Conservation (phyloP, 2,113 vertebrate species). For the Osmerus eperlanus region DNA sequence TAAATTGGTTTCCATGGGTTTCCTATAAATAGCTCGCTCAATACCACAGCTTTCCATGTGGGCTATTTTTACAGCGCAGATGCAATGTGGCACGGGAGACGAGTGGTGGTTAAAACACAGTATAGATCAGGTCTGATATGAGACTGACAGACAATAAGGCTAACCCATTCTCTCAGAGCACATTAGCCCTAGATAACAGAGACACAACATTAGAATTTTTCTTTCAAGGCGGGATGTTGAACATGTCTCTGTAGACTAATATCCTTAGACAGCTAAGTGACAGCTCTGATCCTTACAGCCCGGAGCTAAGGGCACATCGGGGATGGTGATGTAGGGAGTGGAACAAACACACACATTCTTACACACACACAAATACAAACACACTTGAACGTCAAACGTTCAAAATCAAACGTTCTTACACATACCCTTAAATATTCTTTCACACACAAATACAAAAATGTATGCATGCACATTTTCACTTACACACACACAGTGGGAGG, state of each 20-base stretch:
- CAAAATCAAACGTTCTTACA: not conserved
- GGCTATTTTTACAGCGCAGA: constrained; percentile 46
- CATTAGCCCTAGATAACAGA: constrained; percentile 13
- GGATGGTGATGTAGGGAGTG: not conserved
- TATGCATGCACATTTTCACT: constrained; percentile 2
- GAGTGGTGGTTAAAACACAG: constrained; percentile 15
- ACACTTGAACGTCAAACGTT: not conserved
- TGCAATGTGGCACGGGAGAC: constrained; percentile 25
- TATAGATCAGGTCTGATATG: constrained; percentile 29
- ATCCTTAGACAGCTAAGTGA: constrained; percentile 60
- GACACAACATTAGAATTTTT: constrained; percentile 17
- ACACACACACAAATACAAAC: not conserved
- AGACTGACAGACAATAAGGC: not conserved
- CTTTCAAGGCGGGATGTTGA: constrained; percentile 25
- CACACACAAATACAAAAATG: not conserved
- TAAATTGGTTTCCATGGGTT: constrained; percentile 55
- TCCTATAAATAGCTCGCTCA: constrained; percentile 52
- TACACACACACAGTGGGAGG: constrained; percentile 10
- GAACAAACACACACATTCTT: not conserved
- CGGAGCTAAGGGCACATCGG: not conserved
- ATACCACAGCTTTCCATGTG: constrained; percentile 27
- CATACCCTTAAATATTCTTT: constrained; percentile 13
- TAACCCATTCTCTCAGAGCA: constrained; percentile 37
- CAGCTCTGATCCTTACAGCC: constrained; percentile 43
- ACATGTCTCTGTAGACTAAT: constrained; percentile 39